Percentiles rank a stretch among this genome's conserved stretches.
These are phyloP conservation scores for Sorex maritimensis DNA, from an alignment of 2,797 vertebrate genomes.

Conservation along the genomic window DNA sequence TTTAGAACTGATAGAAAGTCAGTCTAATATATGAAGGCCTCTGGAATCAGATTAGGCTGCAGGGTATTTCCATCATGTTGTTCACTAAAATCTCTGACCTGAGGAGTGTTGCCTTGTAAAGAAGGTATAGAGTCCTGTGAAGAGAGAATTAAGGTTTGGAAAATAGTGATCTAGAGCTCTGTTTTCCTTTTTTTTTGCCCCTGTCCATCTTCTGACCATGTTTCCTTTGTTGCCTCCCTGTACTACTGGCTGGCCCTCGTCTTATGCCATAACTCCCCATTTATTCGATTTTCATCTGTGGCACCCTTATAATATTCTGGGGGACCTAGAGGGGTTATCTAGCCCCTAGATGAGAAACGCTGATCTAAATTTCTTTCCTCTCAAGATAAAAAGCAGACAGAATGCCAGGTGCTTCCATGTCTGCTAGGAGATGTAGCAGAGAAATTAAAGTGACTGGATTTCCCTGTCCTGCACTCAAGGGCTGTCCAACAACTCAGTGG, in stretches of 20 bases:
- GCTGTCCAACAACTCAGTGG: constrained; percentile 43
- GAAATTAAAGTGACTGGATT: constrained; percentile 3
- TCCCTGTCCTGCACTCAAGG: fast-evolving
- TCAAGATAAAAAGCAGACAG: constrained; percentile 16
- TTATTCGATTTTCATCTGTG: too few relatives aligned
- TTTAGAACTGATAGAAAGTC: constrained; percentile 24
- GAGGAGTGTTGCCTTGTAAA: constrained; percentile 19
- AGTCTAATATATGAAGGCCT: not conserved
- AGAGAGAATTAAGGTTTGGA: constrained; percentile 42
- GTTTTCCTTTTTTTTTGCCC: too few relatives aligned
- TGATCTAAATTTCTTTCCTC: not conserved
- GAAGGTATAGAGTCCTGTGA: constrained; percentile 41
- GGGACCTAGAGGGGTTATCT: too few relatives aligned
- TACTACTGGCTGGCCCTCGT: too few relatives aligned
- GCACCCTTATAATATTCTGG: too few relatives aligned
- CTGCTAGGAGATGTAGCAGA: constrained; percentile 39
- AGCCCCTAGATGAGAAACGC: too few relatives aligned
- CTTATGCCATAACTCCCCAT: too few relatives aligned
- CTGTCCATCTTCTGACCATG: too few relatives aligned
- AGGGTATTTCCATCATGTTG: not conserved
- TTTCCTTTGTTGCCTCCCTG: too few relatives aligned
- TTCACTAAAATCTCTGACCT: constrained; percentile 37
- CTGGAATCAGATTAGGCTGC: not conserved
- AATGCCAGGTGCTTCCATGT: not conserved
- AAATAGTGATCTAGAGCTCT: not conserved